Evolutionary conservation across 2,113 vertebrate genomes (phyloP), one percentile per base, ranked within the genome.

Genomic region (Cacatua alba): DNA sequence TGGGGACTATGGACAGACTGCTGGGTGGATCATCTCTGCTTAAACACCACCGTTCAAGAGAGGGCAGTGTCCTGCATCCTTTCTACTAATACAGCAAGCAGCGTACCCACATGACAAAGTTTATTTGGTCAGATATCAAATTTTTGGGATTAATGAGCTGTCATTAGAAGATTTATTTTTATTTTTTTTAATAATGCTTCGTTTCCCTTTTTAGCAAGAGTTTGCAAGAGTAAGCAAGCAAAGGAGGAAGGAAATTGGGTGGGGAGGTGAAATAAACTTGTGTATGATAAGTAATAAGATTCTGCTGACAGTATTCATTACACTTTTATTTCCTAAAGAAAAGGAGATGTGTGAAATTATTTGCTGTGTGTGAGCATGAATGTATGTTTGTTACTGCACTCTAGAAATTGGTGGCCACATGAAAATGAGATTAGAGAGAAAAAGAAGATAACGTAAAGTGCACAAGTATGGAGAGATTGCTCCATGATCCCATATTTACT

Each of bases 71-170:
- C 15, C 15, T 37, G 11, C n/a, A 52, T 62, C 26, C 28, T 43
- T 77, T n/a, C 59, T 71, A 5, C n/a, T 59, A 35, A 13, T 11
- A 8, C 0, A 35, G 57, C 33, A 59, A 37, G 18, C 24, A 52
- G 55, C 0, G 0, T 26, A 46, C n/a, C 6, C 17, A 11, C 14
- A 14, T 13, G 16, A 31, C 17, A 28, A 20, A 55, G 44, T 29
- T 8, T n/a, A 6, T 57, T 51, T 79, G 13, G 25, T 44, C 5
- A 19, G 16, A 17, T 46, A 20, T 29, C 48, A 81, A 35, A 2
- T 59, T 70, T 60, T 14, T 51, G 35, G 26, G 49, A 63, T 69
- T 75, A 43, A 35, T 57, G 43, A 57, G 33, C 49, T 70, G 43
- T 35, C 12, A 28, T 13, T 69, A 33, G 31, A 44, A 29, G 9